A percentile compares a stretch with the other conserved stretches of the same genome.
Evolutionary conservation across 1,140 invertebrate genomes (phyloP).

Genomic region (Neelides sp.): DNA sequence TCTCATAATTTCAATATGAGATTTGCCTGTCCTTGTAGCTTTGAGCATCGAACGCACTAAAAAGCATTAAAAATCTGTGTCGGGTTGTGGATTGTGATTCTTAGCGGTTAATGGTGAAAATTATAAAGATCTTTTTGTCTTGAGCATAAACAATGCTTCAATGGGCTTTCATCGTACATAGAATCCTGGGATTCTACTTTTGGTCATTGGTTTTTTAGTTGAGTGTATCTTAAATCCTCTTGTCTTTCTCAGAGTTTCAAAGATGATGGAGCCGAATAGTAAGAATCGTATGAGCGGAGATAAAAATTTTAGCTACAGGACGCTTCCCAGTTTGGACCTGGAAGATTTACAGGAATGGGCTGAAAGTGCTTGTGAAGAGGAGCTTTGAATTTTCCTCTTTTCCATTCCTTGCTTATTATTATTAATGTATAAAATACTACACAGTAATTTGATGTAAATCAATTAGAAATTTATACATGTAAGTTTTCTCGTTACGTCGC

Average conservation of each 20-base stretch:
- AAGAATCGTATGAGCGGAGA: constrained; percentile 8
- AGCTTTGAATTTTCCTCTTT: background rate
- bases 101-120: background rate
- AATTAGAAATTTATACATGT: background rate
- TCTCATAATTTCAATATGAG: background rate
- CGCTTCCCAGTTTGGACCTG: constrained; percentile 24
- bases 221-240: background rate
- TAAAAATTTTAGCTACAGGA: constrained; percentile 13
- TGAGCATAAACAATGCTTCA: constrained; percentile 2
- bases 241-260: constrained; percentile 5
- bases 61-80: background rate
- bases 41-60: too few species aligned
- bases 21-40: too few species aligned
- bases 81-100: constrained; percentile 2
- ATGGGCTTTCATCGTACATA: background rate
- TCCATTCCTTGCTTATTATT: background rate
- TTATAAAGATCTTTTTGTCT: constrained; percentile 5
- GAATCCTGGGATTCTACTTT: background rate
- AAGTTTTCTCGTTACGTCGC: too few species aligned
- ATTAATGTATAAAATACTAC: background rate
- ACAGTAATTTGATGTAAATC: background rate
- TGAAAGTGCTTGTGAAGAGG: constrained; percentile 18
- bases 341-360: constrained; percentile 26
- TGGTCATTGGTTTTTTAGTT: background rate
- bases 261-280: constrained; percentile 14